Evolutionary conservation across 2,888 invertebrate species (phyloP), one percentile per base, ranked within the genome.

Genomic region (Diarsia dahlii): DNA sequence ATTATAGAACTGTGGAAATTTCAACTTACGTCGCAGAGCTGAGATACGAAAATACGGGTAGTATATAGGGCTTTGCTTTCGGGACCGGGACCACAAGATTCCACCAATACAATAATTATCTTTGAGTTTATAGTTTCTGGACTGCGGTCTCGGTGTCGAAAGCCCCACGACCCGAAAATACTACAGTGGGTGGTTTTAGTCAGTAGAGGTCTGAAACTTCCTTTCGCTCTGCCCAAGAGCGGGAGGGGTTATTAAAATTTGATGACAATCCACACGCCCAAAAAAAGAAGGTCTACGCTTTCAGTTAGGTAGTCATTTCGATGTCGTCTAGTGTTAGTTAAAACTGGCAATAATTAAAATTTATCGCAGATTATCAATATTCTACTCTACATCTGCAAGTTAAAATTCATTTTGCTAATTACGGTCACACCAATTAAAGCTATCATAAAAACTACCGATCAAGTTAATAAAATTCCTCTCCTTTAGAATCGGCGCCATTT

Each of bases 391-490:
- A 54, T 69, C 6, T 48, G 48, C 10, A 62, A 58, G 15, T 39
- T 34, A 18, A 62, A 34, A 67, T 28, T 23, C 50, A 66, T 8
- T 20, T 65, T 9, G 23, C 45, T 60, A 69, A 75, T 62, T 60
- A 28, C 69, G n/a, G 20, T 75, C 20, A 45, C n/a, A 54, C 9
- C 50, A 70, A 70, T 70, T 70, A 62, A 69, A 69, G 10, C 48
- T 39, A 60, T 34, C 60, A 69, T 60, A 66, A 80, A 69, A 66
- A 56, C 76, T 76, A 68, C 54, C 28, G 15, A 34, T 62, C 48
- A 2, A 81, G 50, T 74, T 70, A 76, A 63, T 76, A 69, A 75
- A 81, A 78, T 48, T 78, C 76, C 71, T 68, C 10, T 56, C 45
- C 12, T 52, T 45, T 54, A 76, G 54, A 68, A 60, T 69, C 50